Evolutionary conservation across 2,113 vertebrate species (phyloP), one percentile per base, ranked within the genome.

Genomic region (Picathartes gymnocephalus): DNA sequence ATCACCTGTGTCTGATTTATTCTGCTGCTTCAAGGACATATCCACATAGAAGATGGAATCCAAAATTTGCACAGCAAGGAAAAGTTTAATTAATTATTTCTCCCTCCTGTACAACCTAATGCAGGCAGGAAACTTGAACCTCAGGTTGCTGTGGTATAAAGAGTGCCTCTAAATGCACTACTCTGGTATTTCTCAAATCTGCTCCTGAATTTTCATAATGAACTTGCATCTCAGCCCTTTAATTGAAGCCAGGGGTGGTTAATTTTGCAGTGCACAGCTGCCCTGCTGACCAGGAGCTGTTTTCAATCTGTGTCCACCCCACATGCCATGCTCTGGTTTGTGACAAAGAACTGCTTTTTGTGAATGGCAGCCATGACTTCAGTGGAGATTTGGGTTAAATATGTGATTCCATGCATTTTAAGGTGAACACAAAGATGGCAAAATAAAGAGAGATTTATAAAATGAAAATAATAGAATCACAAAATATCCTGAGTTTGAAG

Each of bases 1-100:
- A 96, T 92, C 71, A 81, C 87, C 56, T 58, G 25, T 44, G 79
- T 81, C 42, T 94, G 61, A 86, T 86, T 88, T 94, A 94, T 88
- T 76, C 74, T 92, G 86, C 60, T 61, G 89, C 65, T 72, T 71
- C 58, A 25, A 89, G 68, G 86, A 81, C 2, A 1, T 2, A 25
- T 31, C 62, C 68, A 47, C 23, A 35, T 1, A 24, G 18, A 58
- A 45, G 39, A 73, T 11, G 15, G 16, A 81, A 89, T 19, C 23
- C 57, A 81, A 74, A 65, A 50, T 50, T 25, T 69, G 13, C 23
- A 33, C 11, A 44, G 44, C 4, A 40, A 77, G 18, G 18, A 57
- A 57, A 80, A 48, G 8, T 54, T 83, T 65, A 73, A 88, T 44
- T 72, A 53, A 44, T 10, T 5, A 25, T 53, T 70, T 3, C 3